These are phyloP conservation scores for Dreissena polymorpha DNA, from an alignment of 1,140 invertebrate genomes.

Conservation along the genomic window DNA sequence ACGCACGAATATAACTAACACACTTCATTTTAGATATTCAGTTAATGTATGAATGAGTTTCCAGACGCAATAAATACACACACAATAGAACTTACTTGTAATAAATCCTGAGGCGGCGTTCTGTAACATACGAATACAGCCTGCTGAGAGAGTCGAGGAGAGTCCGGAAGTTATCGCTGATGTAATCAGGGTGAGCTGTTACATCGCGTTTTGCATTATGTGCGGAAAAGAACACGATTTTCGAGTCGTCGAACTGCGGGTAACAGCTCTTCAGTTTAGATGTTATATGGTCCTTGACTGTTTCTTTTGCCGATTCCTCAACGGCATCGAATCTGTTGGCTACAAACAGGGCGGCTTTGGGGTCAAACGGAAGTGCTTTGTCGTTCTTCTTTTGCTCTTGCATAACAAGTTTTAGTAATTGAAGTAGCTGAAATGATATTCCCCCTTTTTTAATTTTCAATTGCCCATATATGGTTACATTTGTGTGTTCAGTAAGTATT, in stretches of 20 bases:
- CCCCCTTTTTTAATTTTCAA: neutral
- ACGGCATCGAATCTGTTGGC: constrained; percentile 68
- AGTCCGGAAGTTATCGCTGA: constrained; percentile 35
- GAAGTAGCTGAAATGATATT: constrained; percentile 59
- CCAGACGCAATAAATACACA: no score
- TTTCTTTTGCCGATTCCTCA: constrained; percentile 34
- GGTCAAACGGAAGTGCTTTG: constrained; percentile 51
- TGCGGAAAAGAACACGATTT: constrained; percentile 62
- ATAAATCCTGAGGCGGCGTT: constrained; percentile 51
- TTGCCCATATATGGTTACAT: neutral
- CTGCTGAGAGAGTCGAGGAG: constrained; percentile 56
- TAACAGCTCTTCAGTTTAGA: constrained; percentile 60
- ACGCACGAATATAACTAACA: no score
- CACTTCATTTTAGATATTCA: no score
- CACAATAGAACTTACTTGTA: constrained; percentile 57
- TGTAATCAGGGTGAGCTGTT: constrained; percentile 47
- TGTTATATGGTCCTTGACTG: constrained; percentile 59
- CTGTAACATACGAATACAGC: constrained; percentile 44
- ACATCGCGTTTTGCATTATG: constrained; percentile 45
- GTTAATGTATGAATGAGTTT: no score
- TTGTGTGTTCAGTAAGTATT: neutral
- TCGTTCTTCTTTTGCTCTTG: constrained; percentile 39
- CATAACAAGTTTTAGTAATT: constrained; percentile 63
- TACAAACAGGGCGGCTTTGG: constrained; percentile 65
- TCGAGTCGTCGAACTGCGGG: constrained; percentile 59